A percentile compares a stretch with the other conserved stretches of the same genome.
phyloP scores from a whole-genome alignment of 2,113 vertebrate genomes.

The Boleophthalmus pectinirostris region DNA sequence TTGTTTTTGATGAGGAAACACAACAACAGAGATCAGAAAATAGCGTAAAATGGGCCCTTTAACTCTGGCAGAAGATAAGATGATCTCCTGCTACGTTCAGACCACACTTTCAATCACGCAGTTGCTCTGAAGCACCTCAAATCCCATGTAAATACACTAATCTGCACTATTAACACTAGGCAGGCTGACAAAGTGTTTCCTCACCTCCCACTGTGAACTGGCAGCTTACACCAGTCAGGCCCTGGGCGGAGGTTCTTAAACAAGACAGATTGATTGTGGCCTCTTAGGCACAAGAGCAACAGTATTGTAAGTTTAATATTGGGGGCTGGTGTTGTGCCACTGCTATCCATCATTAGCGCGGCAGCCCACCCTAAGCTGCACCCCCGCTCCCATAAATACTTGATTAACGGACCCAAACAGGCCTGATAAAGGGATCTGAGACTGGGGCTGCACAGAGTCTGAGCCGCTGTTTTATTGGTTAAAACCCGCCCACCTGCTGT shows the following conservation, averaged over 20 bases:
- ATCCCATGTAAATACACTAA: conserved; percentile 73
- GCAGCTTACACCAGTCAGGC: conserved; percentile 53
- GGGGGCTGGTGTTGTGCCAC: conserved; percentile 56
- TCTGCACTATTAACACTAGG: conserved; percentile 68
- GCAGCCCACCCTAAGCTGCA: conserved; percentile 58
- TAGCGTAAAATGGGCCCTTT: background rate
- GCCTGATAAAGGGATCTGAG: conserved; percentile 68
- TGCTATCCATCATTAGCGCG: conserved; percentile 68
- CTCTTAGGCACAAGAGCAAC: conserved; percentile 43
- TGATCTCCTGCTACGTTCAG: conserved; percentile 61
- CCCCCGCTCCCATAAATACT: conserved; percentile 73
- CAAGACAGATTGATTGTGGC: conserved; percentile 65
- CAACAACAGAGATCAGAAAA: too few species aligned
- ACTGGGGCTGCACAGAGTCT: conserved; percentile 50
- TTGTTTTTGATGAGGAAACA: too few species aligned
- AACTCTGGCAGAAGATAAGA: conserved; percentile 49
- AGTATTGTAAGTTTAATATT: conserved; percentile 63
- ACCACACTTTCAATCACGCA: conserved; percentile 59
- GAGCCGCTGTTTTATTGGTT: conserved; percentile 69
- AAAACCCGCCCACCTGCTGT: conserved; percentile 74
- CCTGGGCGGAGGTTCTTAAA: conserved; percentile 58
- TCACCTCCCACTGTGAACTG: conserved; percentile 55
- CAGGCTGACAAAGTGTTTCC: conserved; percentile 57
- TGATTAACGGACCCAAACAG: conserved; percentile 75
- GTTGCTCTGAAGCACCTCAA: conserved; percentile 59